Percentiles rank a stretch among this genome's conserved stretches.
These are phyloP conservation scores for Polietes domitor DNA, from an alignment of 2,888 invertebrate species.

Conservation along the genomic window DNA sequence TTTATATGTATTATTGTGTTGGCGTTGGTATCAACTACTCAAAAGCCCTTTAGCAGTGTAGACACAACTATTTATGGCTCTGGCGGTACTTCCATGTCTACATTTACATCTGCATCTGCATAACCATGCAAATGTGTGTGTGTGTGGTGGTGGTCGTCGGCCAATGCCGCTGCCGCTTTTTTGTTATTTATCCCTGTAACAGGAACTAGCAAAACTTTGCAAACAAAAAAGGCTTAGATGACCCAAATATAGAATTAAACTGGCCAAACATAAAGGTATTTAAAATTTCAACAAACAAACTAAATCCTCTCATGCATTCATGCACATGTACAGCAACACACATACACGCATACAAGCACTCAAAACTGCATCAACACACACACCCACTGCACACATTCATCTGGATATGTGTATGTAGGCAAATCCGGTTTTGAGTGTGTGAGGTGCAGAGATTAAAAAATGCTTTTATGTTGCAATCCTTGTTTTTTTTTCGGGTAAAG, in stretches of 20 bases:
- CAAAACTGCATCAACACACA: neutral
- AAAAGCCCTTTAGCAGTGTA: conserved; percentile 13
- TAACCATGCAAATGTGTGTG: neutral
- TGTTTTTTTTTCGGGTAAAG: neutral
- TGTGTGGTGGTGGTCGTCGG: too few species aligned
- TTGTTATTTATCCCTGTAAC: neutral
- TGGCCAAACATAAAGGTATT: conserved; percentile 49
- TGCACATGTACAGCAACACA: neutral
- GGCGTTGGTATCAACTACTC: neutral
- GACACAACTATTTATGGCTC: conserved; percentile 11
- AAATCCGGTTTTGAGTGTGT: neutral
- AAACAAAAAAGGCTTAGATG: conserved; percentile 40
- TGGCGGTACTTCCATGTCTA: neutral
- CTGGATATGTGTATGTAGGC: neutral
- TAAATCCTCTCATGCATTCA: neutral
- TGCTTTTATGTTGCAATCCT: neutral
- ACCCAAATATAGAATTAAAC: conserved; percentile 60
- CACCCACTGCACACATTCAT: neutral
- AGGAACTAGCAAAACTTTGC: neutral
- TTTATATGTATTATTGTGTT: neutral
- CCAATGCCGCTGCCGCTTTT: neutral
- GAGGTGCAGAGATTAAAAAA: conserved; percentile 3
- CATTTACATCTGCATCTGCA: neutral
- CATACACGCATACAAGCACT: neutral
- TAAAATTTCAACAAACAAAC: conserved; percentile 25